Evolutionary conservation across 2,888 invertebrate genomes (phyloP).

Genomic region (Prostheceraeus crozeri): DNA sequence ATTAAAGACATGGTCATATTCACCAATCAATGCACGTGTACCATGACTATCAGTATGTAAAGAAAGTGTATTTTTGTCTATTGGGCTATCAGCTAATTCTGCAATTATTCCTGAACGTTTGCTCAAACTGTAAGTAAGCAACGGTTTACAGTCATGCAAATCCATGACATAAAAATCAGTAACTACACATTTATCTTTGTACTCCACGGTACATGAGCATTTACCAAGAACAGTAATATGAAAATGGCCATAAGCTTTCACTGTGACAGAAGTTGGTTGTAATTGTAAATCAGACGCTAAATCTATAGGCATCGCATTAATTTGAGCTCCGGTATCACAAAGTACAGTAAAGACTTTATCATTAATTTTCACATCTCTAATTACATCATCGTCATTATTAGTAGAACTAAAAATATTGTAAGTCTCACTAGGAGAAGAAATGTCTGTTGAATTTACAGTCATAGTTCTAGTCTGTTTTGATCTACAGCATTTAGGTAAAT

Average conservation of each 20-base stretch:
- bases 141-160: slow-evolving; percentile 1
- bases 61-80: background rate
- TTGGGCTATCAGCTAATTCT: slow-evolving; percentile 17
- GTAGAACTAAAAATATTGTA: no score
- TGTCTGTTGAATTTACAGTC: no score
- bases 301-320: slow-evolving; percentile 28
- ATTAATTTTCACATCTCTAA: no score
- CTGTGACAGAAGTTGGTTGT: no score
- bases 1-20: slow-evolving; percentile 3
- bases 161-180: slow-evolving; percentile 17
- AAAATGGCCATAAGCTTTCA: no score
- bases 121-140: slow-evolving; percentile 22
- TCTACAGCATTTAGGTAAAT: no score
- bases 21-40: background rate
- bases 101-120: slow-evolving; percentile 2
- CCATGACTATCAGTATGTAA: no score
- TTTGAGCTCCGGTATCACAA: slow-evolving; percentile 20
- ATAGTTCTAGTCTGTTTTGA: no score
- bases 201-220: slow-evolving; percentile 1
- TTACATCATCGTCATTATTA: no score
- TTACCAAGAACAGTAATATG: background rate
- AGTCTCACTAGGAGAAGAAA: no score
- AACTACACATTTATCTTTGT: slow-evolving; percentile 4
- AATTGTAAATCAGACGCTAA: no score
- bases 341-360: no score